Evolutionary conservation across 1,140 invertebrate genomes (phyloP).

Genomic region (Achatina immaculata): DNA sequence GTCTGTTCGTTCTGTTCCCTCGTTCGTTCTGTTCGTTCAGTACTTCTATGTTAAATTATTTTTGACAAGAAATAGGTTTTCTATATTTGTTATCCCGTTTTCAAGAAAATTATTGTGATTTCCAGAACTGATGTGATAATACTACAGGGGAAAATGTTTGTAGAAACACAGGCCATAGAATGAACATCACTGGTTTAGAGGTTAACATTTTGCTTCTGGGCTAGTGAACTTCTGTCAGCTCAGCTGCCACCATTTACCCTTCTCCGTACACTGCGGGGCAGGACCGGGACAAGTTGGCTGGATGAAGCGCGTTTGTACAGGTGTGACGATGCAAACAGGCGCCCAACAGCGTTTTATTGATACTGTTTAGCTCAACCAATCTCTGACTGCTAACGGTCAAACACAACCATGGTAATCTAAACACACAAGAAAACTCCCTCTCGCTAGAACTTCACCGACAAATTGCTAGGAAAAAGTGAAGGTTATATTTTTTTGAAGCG

Average conservation of each 20-base stretch:
- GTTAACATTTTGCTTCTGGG: background rate
- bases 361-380: constrained; percentile 8
- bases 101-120: too few relatives aligned
- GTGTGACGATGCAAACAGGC: constrained; percentile 13
- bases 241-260: background rate
- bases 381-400: constrained; percentile 4
- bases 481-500: background rate
- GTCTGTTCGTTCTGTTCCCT: too few relatives aligned
- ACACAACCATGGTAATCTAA: constrained; percentile 6
- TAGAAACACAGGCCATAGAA: too few relatives aligned
- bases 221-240: background rate
- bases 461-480: constrained; percentile 3
- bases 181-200: background rate
- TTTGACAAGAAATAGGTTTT: too few relatives aligned
- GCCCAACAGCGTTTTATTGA: constrained; percentile 3
- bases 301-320: constrained; percentile 7
- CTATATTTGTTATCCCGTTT: too few relatives aligned
- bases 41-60: too few relatives aligned
- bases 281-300: background rate
- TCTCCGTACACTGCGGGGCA: background rate
- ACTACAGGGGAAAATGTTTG: too few relatives aligned
- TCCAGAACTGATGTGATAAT: too few relatives aligned
- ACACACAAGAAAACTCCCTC: background rate
- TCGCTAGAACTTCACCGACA: too few relatives aligned
- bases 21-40: too few relatives aligned